Evolutionary conservation across 2,888 invertebrate species (phyloP).

Genomic region (Orthosia cruda): DNA sequence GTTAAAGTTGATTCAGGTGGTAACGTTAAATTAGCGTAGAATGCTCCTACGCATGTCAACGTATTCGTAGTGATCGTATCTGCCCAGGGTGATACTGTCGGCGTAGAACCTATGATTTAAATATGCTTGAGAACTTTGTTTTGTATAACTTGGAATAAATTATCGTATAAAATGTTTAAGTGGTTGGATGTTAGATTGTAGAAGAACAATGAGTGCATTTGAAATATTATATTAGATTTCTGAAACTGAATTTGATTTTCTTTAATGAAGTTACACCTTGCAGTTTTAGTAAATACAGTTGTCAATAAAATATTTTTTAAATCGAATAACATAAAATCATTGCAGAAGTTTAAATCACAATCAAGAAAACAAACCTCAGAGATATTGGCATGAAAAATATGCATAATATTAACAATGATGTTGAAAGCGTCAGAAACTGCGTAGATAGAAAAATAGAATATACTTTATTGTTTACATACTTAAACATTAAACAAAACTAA

Average conservation of each 20-base stretch:
- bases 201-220: background rate
- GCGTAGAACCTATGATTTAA: conserved; percentile 77
- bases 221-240: background rate
- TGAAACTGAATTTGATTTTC: background rate
- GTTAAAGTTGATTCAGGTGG: conserved; percentile 33
- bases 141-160: conserved; percentile 48
- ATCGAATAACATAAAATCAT: too few relatives aligned
- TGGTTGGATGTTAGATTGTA: background rate
- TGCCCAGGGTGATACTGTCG: conserved; percentile 81
- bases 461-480: too few relatives aligned
- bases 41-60: conserved; percentile 87
- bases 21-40: conserved; percentile 47
- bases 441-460: too few relatives aligned
- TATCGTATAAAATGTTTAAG: conserved; percentile 31
- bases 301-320: too few relatives aligned
- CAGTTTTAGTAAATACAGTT: too few relatives aligned
- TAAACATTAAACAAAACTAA: too few relatives aligned
- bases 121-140: conserved; percentile 73
- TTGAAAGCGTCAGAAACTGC: too few relatives aligned
- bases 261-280: too few relatives aligned
- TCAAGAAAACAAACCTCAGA: too few relatives aligned
- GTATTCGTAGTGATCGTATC: conserved; percentile 81
- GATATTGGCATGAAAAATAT: too few relatives aligned
- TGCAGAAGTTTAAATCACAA: too few relatives aligned
- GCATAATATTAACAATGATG: too few relatives aligned